These are phyloP conservation scores for Serilophus lunatus DNA, from an alignment of 2,113 vertebrate genomes.

Conservation along the genomic window DNA sequence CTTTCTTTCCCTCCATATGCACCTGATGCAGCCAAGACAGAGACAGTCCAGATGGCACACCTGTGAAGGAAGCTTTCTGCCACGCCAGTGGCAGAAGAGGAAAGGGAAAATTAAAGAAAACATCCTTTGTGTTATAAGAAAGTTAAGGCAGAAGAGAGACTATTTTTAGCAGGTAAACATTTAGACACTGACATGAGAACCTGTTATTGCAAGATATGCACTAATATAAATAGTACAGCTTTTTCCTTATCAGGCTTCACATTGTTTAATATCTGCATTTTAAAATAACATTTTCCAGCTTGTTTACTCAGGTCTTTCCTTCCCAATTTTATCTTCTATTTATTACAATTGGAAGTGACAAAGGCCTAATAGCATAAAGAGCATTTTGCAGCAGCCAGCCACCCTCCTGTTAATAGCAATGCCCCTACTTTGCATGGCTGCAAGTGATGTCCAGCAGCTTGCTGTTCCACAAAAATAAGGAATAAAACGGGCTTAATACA, in stretches of 20 bases:
- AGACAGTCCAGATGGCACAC: not conserved
- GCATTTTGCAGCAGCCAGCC: not conserved
- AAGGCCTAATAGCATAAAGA: not conserved
- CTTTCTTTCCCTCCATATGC: not conserved
- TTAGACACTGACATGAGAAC: not conserved
- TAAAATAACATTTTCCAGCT: not conserved
- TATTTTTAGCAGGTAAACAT: not conserved
- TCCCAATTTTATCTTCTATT: not conserved
- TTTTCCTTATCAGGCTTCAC: not conserved
- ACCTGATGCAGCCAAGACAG: not conserved
- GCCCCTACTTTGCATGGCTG: not conserved
- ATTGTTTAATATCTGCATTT: not conserved
- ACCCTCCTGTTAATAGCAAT: not conserved
- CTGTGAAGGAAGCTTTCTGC: not conserved
- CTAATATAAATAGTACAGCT: not conserved
- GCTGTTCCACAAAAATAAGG: not conserved
- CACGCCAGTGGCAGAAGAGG: not conserved
- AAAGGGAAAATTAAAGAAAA: not conserved
- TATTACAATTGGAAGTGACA: not conserved
- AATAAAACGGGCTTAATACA: not conserved
- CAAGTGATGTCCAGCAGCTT: not conserved
- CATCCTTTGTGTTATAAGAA: not conserved
- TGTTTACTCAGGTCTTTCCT: constrained; percentile 11
- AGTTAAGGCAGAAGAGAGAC: not conserved
- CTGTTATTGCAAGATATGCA: not conserved